Base-by-base conservation (phyloP, 2,888 invertebrate genomes). In the Cephus spinipes region DNA sequence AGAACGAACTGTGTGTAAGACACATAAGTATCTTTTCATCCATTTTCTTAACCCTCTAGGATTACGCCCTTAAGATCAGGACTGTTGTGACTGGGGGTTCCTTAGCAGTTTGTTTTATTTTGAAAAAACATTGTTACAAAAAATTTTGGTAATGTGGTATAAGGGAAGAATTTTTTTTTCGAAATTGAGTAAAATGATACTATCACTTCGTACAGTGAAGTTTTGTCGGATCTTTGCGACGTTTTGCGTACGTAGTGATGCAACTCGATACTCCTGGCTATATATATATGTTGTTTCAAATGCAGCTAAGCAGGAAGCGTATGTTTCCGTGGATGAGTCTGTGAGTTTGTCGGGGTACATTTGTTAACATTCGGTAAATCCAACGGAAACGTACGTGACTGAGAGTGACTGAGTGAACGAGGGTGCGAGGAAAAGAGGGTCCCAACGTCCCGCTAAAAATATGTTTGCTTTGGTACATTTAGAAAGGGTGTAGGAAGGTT, bases 371-470 rank as follows among this genome's bases (percentile, higher is more conserved):
- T 40, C 77, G 75, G 34, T 35, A 34, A 75, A 34, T 6, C 36
- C 68, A 32, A 9, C 76, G 69, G 73, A 76, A 75, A 75, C 35
- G 69, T 40, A 77, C 79, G 81, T 79, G 77, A 73, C 80, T 68
- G 76, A 12, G 73, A 73, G 71, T 73, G 34, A 32, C 71, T 31
- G 32, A 11, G 55, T 34, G 36, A 31, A 75, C 40, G 68, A n/a
- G 73, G 32, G 73, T 73, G 74, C 71, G 78, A 75, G 79, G 68
- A 73, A 73, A 33, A 31, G 71, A 71, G 71, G 33, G 31, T 31
- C 23, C 31, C 32, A 31, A 31, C 71, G 6, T 71, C 71, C 33
- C 12, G 71, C 71, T 71, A 71, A 71, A 71, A 71, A 71, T 71
- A 71, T 71, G 71, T 71, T 71, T 71, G 71, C 71, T 71, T 71